phyloP scores from a whole-genome alignment of 2,797 vertebrate genomes.

The Valencia hispanica region DNA sequence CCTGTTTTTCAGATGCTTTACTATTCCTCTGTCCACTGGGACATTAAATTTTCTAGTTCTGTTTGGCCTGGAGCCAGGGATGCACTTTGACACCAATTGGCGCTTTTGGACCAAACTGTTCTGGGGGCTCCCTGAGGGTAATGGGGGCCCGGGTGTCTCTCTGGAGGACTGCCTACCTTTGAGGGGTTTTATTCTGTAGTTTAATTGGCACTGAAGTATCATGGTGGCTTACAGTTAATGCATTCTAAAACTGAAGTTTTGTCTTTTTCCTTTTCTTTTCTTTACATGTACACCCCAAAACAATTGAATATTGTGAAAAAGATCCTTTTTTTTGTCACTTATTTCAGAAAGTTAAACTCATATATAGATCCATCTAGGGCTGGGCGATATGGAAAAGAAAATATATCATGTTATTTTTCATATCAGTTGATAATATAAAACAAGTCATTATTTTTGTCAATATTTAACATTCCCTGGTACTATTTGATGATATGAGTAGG shows the following conservation, averaged over 20 bases:
- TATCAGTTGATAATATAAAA: too few species aligned
- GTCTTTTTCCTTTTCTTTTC: neutral
- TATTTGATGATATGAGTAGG: too few species aligned
- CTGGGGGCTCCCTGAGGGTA: constrained; percentile 7
- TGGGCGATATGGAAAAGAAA: too few species aligned
- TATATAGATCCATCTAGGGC: too few species aligned
- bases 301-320: neutral
- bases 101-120: constrained; percentile 5
- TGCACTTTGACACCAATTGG: constrained; percentile 3
- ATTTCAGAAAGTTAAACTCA: too few species aligned
- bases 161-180: constrained; percentile 6
- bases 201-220: neutral
- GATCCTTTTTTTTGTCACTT: too few species aligned
- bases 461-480: too few species aligned
- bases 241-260: neutral
- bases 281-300: neutral
- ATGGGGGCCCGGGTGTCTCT: neutral
- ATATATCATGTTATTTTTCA: too few species aligned
- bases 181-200: neutral
- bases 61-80: neutral
- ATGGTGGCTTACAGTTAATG: neutral
- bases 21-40: neutral
- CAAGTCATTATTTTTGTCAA: too few species aligned
- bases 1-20: neutral
- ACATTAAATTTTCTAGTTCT: constrained; percentile 3